A percentile compares a stretch with the other conserved stretches of the same genome.
These are phyloP conservation scores for Oligia fasciuncula DNA, from an alignment of 2,888 invertebrate genomes.

Conservation along the genomic window DNA sequence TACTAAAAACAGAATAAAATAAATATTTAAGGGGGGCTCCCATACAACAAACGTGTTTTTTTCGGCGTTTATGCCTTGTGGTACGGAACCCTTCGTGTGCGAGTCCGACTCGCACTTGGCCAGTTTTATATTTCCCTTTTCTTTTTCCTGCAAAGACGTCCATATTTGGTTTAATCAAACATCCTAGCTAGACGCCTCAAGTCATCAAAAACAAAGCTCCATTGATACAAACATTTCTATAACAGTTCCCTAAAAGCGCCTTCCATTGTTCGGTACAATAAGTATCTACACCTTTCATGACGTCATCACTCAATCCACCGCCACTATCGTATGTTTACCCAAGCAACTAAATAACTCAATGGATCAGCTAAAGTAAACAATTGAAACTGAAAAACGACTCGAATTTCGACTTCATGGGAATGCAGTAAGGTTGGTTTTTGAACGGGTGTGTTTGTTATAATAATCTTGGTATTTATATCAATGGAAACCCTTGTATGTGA, in stretches of 20 bases:
- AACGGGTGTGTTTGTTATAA: conserved; percentile 13
- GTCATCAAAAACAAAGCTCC: conserved; percentile 24
- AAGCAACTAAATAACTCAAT: conserved; percentile 76
- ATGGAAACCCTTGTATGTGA: conserved; percentile 83
- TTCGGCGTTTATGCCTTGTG: too few relatives aligned
- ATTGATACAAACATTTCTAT: conserved; percentile 35
- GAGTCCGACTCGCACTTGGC: too few relatives aligned
- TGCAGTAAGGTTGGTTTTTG: conserved; percentile 51
- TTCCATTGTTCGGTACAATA: conserved; percentile 42
- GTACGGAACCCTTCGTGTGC: too few relatives aligned
- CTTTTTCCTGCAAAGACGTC: background rate
- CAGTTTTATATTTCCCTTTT: background rate
- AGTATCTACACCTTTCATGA: conserved; percentile 65
- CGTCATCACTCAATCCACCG: conserved; percentile 72
- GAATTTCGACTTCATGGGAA: conserved; percentile 21
- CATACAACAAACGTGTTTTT: too few relatives aligned
- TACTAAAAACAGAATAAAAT: too few relatives aligned
- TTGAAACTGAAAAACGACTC: conserved; percentile 31
- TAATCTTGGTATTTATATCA: conserved; percentile 74
- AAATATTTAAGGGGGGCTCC: too few relatives aligned
- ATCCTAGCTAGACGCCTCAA: background rate
- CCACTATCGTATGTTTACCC: conserved; percentile 74
- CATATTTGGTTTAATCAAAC: background rate
- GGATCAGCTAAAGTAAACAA: conserved; percentile 79
- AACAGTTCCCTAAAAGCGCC: conserved; percentile 34